These are phyloP conservation scores for Proterorhinus semilunaris DNA, from an alignment of 2,113 vertebrate species.

Conservation along the genomic window DNA sequence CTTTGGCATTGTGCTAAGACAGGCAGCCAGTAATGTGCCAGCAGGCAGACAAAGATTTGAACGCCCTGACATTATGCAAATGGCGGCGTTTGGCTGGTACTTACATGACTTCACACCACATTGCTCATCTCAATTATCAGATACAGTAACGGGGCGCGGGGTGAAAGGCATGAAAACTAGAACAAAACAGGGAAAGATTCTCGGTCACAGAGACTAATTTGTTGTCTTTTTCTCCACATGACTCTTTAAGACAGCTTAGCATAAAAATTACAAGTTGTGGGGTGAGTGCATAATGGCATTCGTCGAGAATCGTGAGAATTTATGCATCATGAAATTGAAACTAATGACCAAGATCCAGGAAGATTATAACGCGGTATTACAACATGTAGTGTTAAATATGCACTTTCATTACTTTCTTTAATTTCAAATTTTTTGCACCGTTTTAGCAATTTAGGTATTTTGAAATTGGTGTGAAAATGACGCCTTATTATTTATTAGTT, in stretches of 20 bases:
- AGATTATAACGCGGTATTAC: conserved; percentile 25
- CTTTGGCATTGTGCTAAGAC: conserved; percentile 32
- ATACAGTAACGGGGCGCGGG: conserved; percentile 46
- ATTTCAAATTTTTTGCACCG: background rate
- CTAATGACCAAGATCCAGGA: conserved; percentile 34
- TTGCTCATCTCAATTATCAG: conserved; percentile 64
- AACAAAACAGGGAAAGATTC: conserved; percentile 56
- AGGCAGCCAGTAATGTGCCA: conserved; percentile 27
- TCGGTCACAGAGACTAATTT: conserved; percentile 57
- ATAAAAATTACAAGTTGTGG: conserved; percentile 32
- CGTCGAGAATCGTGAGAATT: conserved; percentile 41
- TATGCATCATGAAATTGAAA: conserved; percentile 37
- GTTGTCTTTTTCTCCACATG: conserved; percentile 44
- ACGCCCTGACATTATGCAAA: conserved; percentile 60
- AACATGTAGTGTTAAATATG: background rate
- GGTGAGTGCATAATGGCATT: conserved; percentile 25
- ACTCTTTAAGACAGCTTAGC: conserved; percentile 38
- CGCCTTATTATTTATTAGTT: too few species aligned
- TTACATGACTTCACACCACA: conserved; percentile 63
- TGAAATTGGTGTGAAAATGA: background rate
- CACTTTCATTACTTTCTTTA: background rate
- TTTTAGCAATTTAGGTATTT: background rate
- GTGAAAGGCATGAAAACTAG: conserved; percentile 39
- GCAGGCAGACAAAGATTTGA: conserved; percentile 58
- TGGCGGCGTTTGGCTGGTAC: conserved; percentile 54